Evolutionary conservation across 1,140 invertebrate genomes (phyloP).

Genomic region (Drosophila teissieri): DNA sequence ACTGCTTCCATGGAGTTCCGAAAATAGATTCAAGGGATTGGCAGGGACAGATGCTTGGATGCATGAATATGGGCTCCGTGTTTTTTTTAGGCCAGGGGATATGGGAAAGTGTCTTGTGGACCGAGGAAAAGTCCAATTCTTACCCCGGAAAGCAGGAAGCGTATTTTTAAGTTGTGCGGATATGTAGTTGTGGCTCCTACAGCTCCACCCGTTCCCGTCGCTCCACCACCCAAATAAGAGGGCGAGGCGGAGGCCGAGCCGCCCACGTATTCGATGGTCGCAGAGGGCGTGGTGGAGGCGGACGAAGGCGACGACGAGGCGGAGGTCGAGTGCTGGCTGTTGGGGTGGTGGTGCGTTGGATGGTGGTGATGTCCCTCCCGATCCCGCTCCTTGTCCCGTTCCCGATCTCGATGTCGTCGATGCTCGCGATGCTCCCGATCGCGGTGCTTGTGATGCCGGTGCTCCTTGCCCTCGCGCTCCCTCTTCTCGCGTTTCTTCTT

Average conservation of each 20-base stretch:
- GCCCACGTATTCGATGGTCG: conserved; percentile 75
- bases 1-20: conserved; percentile 30
- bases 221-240: conserved; percentile 62
- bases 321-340: conserved; percentile 77
- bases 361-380: conserved; percentile 37
- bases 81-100: conserved; percentile 4
- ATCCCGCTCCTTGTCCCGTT: conserved; percentile 57
- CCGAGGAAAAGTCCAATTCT: conserved; percentile 29
- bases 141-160: conserved; percentile 84
- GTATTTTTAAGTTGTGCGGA: conserved; percentile 85
- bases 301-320: conserved; percentile 81
- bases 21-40: conserved; percentile 51
- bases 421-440: conserved; percentile 70
- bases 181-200: conserved; percentile 73
- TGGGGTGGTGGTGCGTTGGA: conserved; percentile 48
- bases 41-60: conserved; percentile 47
- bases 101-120: neutral
- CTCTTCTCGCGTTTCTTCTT: conserved; percentile 83
- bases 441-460: conserved; percentile 67
- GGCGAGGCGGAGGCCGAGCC: conserved; percentile 78
- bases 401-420: conserved; percentile 64
- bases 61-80: conserved; percentile 29
- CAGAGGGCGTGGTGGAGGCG: conserved; percentile 76
- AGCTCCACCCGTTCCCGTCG: conserved; percentile 32
- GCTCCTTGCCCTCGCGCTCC: conserved; percentile 74